Conservation (phyloP, 2,797 vertebrate genomes). For the Serranus cabrilla region DNA sequence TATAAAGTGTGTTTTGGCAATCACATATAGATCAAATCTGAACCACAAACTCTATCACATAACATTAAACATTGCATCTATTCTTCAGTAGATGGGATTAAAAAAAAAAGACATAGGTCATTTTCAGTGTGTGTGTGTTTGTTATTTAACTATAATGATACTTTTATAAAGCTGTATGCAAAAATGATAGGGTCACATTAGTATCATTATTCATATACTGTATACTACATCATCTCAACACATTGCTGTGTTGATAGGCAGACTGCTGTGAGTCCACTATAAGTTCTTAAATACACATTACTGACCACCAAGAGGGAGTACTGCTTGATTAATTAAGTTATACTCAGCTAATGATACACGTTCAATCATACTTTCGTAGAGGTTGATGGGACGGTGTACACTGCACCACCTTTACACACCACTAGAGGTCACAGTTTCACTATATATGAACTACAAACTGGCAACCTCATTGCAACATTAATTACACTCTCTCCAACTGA, state of each 20-base stretch:
- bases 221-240: background rate
- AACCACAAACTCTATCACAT: background rate
- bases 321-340: background rate
- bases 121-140: too few relatives aligned
- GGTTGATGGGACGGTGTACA: background rate
- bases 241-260: background rate
- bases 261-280: background rate
- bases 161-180: background rate
- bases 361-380: background rate
- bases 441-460: slow-evolving; percentile 23
- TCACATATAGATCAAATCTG: background rate
- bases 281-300: slow-evolving; percentile 1
- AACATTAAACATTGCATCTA: background rate
- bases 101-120: too few relatives aligned
- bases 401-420: slow-evolving; percentile 28
- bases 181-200: background rate
- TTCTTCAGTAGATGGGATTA: background rate
- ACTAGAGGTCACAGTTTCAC: slow-evolving; percentile 76
- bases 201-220: background rate
- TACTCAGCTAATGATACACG: background rate
- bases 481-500: background rate
- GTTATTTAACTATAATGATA: background rate
- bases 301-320: background rate
- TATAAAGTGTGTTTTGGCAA: background rate
- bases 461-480: background rate